phyloP scores from a whole-genome alignment of 2,888 invertebrate species.

The Acanthosoma haemorrhoidale region DNA sequence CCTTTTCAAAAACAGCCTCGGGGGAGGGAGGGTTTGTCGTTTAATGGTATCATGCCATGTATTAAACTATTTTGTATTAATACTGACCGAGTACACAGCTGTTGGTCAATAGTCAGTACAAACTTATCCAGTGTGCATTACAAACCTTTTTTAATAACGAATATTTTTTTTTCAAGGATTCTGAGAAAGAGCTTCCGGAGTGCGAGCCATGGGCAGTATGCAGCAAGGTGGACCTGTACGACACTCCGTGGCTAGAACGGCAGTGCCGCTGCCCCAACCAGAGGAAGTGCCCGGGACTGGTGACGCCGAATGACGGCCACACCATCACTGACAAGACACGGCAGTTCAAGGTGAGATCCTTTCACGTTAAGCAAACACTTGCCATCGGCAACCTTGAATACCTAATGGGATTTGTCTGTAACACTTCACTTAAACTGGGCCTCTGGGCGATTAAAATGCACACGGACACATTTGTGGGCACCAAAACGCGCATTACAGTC shows the following conservation, averaged over 20 bases:
- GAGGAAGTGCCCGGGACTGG: constrained; percentile 50
- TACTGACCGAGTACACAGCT: too few relatives aligned
- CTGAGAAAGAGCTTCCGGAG: constrained; percentile 72
- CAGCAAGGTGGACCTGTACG: constrained; percentile 82
- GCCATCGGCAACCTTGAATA: background rate
- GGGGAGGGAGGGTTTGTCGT: too few relatives aligned
- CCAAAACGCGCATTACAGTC: too few relatives aligned
- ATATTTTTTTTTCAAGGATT: constrained; percentile 55
- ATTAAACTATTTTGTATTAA: too few relatives aligned
- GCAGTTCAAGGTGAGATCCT: constrained; percentile 48
- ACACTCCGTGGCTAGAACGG: constrained; percentile 79
- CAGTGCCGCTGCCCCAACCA: constrained; percentile 70
- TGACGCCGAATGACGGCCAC: constrained; percentile 62
- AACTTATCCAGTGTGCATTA: too few relatives aligned
- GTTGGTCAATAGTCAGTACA: too few relatives aligned
- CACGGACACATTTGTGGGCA: too few relatives aligned
- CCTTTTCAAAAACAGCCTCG: too few relatives aligned
- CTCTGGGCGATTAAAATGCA: too few relatives aligned
- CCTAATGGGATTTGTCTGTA: too few relatives aligned
- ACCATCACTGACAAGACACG: constrained; percentile 54
- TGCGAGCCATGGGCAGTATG: constrained; percentile 75
- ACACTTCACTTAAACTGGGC: too few relatives aligned
- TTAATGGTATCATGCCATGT: too few relatives aligned
- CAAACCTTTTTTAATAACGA: background rate
- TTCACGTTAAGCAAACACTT: background rate